Percentiles rank a stretch among this genome's conserved stretches.
Evolutionary conservation across 2,888 invertebrate species (phyloP).

Genomic region (Argynnis bischoffii): DNA sequence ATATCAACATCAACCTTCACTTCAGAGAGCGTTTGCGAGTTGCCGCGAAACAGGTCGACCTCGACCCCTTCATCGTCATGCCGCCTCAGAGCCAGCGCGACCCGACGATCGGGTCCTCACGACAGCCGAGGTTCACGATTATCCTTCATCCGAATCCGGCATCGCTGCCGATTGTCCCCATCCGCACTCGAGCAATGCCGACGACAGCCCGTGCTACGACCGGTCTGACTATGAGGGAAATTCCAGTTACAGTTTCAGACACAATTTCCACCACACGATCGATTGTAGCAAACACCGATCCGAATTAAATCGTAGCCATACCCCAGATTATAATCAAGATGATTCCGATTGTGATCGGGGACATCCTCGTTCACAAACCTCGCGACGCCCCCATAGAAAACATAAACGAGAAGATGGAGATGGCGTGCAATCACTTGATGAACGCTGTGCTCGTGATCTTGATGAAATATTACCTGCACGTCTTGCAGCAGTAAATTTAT

Average conservation of each 20-base stretch:
- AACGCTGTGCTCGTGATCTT: constrained; percentile 74
- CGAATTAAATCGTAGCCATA: constrained; percentile 72
- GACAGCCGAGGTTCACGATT: constrained; percentile 78
- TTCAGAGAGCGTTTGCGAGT: constrained; percentile 74
- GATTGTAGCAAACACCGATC: constrained; percentile 70
- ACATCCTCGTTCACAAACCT: constrained; percentile 68
- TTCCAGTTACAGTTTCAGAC: constrained; percentile 70
- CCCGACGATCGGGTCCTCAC: constrained; percentile 76
- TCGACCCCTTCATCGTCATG: constrained; percentile 72
- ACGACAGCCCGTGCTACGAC: constrained; percentile 76
- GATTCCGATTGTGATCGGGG: constrained; percentile 68
- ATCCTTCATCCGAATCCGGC: constrained; percentile 80
- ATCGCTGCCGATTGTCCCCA: constrained; percentile 78
- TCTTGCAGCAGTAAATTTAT: constrained; percentile 74
- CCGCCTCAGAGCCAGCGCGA: constrained; percentile 72
- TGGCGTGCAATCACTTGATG: constrained; percentile 74
- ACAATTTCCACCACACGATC: constrained; percentile 69
- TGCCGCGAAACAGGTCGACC: constrained; percentile 71
- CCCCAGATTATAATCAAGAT: constrained; percentile 73
- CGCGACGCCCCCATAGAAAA: constrained; percentile 66
- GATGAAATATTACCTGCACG: constrained; percentile 79
- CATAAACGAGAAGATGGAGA: constrained; percentile 73
- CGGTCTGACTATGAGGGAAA: constrained; percentile 75
- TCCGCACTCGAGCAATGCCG: constrained; percentile 72
- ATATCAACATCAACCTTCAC: constrained; percentile 82